A percentile compares a stretch with the other conserved stretches of the same genome.
Evolutionary conservation across 2,797 vertebrate species (phyloP).

Genomic region (Microcaecilia unicolor): DNA sequence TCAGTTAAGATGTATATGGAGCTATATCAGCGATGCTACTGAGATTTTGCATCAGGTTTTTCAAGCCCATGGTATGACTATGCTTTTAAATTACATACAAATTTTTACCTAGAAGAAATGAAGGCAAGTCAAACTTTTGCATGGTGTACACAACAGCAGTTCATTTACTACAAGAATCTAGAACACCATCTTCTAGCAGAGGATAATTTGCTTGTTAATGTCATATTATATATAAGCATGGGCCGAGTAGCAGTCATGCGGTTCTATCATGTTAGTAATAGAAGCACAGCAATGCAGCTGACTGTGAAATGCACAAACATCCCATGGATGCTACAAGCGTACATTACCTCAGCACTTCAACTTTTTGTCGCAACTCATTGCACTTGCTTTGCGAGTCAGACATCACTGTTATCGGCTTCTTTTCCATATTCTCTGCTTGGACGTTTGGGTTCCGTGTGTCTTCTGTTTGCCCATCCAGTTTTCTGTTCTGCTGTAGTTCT

Average conservation of each 20-base stretch:
- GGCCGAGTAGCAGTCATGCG: background rate
- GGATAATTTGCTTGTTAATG: slow-evolving; percentile 44
- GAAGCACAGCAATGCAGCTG: slow-evolving; percentile 3
- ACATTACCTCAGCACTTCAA: slow-evolving; percentile 59
- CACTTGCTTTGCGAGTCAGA: slow-evolving; percentile 44
- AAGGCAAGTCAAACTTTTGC: background rate
- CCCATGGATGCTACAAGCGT: background rate
- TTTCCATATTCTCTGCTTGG: slow-evolving; percentile 38
- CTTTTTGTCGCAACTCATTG: slow-evolving; percentile 50
- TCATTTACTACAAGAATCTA: slow-evolving; percentile 7
- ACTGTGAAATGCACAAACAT: background rate
- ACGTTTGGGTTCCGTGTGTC: slow-evolving; percentile 16
- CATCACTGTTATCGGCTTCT: slow-evolving; percentile 40
- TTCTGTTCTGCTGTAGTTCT: slow-evolving; percentile 1
- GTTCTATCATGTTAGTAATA: slow-evolving; percentile 47
- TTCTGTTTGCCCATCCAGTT: slow-evolving; percentile 28
- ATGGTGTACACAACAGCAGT: background rate
- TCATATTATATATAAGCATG: background rate
- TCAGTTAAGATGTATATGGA: too few species aligned
- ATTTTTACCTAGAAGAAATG: background rate
- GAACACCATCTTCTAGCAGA: slow-evolving; percentile 8
- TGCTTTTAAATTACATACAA: accelerated
- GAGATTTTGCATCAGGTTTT: too few species aligned
- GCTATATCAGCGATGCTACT: too few species aligned
- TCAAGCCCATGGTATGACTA: too few species aligned